Conservation (phyloP, 2,888 invertebrate species). For the Sinelater perroti region DNA sequence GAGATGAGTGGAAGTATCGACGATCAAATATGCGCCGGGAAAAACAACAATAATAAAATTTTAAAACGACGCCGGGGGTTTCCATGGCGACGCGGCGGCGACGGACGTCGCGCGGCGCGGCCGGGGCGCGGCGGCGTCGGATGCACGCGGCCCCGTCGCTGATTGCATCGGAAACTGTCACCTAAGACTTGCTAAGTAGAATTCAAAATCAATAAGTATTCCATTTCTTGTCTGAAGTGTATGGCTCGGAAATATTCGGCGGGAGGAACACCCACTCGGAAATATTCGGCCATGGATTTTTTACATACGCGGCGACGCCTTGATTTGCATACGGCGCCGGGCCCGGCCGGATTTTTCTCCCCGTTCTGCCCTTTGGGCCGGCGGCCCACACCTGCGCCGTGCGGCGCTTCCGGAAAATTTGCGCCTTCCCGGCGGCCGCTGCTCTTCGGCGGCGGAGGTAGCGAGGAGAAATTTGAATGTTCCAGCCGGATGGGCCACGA, state of each 20-base stretch:
- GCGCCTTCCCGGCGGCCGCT: no score
- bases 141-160: slow-evolving; percentile 40
- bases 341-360: slow-evolving; percentile 17
- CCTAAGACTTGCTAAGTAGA: slow-evolving; percentile 60
- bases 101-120: slow-evolving; percentile 26
- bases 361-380: not conserved
- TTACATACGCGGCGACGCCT: slow-evolving; percentile 55
- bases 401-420: no score
- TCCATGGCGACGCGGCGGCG: slow-evolving; percentile 27
- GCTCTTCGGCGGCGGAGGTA: no score
- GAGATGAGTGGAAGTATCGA: slow-evolving; percentile 15
- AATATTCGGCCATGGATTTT: slow-evolving; percentile 58
- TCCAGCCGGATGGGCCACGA: no score
- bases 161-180: slow-evolving; percentile 55
- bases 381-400: slow-evolving; percentile 4
- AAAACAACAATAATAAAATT: slow-evolving; percentile 31
- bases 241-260: slow-evolving; percentile 53
- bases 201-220: slow-evolving; percentile 62
- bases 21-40: slow-evolving; percentile 1
- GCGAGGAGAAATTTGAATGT: no score
- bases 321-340: slow-evolving; percentile 54
- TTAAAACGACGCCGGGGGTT: slow-evolving; percentile 32
- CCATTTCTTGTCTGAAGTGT: slow-evolving; percentile 58
- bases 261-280: slow-evolving; percentile 52
- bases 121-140: slow-evolving; percentile 22